A percentile compares a stretch with the other conserved stretches of the same genome.
phyloP scores from a whole-genome alignment of 2,888 invertebrate species.

The Desoria tigrina region DNA sequence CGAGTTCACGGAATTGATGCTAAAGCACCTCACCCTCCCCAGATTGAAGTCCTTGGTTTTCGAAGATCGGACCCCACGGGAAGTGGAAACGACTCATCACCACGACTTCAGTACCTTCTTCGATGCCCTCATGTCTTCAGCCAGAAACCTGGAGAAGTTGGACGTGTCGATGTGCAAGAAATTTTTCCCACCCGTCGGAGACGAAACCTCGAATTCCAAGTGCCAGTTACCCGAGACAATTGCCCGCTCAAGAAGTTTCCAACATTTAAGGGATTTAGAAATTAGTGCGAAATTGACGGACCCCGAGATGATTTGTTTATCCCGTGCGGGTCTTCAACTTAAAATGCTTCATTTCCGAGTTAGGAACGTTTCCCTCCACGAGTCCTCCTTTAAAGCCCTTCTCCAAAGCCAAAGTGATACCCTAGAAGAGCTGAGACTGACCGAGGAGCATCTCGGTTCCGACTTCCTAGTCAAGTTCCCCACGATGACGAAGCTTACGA shows the following conservation, averaged over 20 bases:
- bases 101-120: constrained; percentile 18
- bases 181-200: not conserved
- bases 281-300: constrained; percentile 20
- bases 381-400: constrained; percentile 29
- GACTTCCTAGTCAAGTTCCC: constrained; percentile 30
- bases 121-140: constrained; percentile 18
- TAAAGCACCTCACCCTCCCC: not conserved
- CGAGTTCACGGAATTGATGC: not conserved
- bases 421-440: constrained; percentile 25
- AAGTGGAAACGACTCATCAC: not conserved
- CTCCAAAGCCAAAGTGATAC: constrained; percentile 36
- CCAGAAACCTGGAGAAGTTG: constrained; percentile 32
- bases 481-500: constrained; percentile 30
- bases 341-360: constrained; percentile 36
- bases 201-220: not conserved
- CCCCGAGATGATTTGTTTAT: constrained; percentile 1
- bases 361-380: constrained; percentile 35
- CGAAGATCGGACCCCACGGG: constrained; percentile 16
- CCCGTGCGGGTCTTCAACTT: constrained; percentile 23
- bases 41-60: constrained; percentile 15
- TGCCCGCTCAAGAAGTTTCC: constrained; percentile 13
- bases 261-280: constrained; percentile 20
- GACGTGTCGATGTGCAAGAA: constrained; percentile 25
- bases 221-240: constrained; percentile 18
- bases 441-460: constrained; percentile 37